Evolutionary conservation across 2,888 invertebrate genomes (phyloP).

Genomic region (Metalampra italica): DNA sequence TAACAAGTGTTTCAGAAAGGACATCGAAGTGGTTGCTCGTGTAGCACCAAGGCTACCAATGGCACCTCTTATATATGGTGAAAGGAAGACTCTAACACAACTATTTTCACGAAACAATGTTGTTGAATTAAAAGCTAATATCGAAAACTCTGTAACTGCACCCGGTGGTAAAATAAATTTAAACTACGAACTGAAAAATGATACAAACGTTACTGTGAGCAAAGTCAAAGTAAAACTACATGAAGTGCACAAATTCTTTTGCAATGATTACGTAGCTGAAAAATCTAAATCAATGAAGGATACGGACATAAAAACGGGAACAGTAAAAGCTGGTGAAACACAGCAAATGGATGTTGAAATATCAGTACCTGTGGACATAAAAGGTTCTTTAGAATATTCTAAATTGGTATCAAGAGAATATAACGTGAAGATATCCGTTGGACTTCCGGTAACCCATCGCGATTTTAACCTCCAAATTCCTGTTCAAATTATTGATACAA

Average conservation of each 20-base stretch:
- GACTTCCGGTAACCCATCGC: slow-evolving; percentile 31
- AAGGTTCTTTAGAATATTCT: not conserved
- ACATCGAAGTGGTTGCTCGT: not conserved
- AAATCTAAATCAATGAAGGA: not conserved
- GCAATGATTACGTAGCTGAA: not conserved
- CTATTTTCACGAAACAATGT: not conserved
- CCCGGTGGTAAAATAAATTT: slow-evolving; percentile 7
- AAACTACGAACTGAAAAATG: slow-evolving; percentile 8
- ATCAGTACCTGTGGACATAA: not conserved
- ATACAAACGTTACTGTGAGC: not conserved
- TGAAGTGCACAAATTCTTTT: not conserved
- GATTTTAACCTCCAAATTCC: slow-evolving; percentile 29
- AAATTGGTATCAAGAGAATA: not conserved
- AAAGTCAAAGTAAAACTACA: not conserved
- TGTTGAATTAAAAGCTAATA: not conserved
- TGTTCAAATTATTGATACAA: slow-evolving; percentile 27
- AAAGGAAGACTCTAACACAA: not conserved
- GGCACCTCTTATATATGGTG: not conserved
- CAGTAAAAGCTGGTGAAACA: not conserved
- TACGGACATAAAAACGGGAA: not conserved
- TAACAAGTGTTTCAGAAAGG: not conserved
- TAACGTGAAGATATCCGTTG: slow-evolving; percentile 9
- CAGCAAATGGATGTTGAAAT: not conserved
- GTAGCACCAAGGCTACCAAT: not conserved
- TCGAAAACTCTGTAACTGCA: slow-evolving; percentile 3